Conservation (phyloP, 1,140 invertebrate genomes). For the Yoshiicerus persimilis region DNA sequence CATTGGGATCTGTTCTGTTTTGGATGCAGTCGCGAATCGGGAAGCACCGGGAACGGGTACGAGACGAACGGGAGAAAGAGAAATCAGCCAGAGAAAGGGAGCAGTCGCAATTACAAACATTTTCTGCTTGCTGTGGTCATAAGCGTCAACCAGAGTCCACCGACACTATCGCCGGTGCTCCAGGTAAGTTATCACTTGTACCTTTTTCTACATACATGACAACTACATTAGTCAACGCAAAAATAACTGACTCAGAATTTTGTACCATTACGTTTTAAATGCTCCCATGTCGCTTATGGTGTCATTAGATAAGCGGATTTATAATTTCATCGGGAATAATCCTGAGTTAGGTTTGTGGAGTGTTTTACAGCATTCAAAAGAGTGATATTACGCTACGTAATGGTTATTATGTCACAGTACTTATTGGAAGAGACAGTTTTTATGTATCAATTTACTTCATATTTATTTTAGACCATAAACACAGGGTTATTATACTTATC, state of each 20-base stretch:
- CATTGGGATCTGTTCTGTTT: neutral
- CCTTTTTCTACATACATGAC: neutral
- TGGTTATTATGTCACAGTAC: neutral
- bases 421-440: neutral
- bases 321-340: no score
- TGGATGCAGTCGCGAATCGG: constrained; percentile 42
- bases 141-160: constrained; percentile 40
- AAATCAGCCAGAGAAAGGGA: neutral
- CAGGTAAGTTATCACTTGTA: constrained; percentile 26
- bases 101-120: constrained; percentile 23
- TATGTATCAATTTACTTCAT: neutral
- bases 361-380: neutral
- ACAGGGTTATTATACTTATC: neutral
- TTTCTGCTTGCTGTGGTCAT: constrained; percentile 41
- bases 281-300: no score
- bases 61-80: constrained; percentile 24
- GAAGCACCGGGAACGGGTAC: constrained; percentile 40
- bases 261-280: no score
- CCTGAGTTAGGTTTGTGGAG: neutral
- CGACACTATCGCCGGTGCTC: constrained; percentile 39
- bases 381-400: no score
- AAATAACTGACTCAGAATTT: no score
- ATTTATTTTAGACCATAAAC: neutral
- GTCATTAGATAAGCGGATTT: neutral
- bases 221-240: neutral